Evolutionary conservation across 2,888 invertebrate species (phyloP).

Genomic region (Aporophyla nigra): DNA sequence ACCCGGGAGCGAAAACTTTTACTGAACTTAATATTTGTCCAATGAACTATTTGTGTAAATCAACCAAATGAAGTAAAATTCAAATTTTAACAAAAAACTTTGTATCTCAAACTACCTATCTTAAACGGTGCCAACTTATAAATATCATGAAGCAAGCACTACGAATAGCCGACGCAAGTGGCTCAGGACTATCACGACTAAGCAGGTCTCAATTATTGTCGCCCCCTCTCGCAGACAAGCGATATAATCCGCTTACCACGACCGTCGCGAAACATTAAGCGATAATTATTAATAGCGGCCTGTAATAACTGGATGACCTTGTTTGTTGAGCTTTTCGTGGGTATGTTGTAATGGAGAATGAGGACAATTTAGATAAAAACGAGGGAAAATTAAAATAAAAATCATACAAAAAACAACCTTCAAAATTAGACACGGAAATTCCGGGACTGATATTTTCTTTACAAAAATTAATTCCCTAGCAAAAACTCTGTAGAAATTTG

Average conservation of each 20-base stretch:
- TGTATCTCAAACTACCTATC: slow-evolving; percentile 49
- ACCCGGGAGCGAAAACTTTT: neutral
- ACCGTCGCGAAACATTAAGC: slow-evolving; percentile 69
- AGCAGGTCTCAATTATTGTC: slow-evolving; percentile 70
- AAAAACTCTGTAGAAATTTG: slow-evolving; percentile 8
- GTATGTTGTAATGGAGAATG: slow-evolving; percentile 17
- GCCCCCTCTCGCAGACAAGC: slow-evolving; percentile 67
- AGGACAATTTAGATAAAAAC: neutral
- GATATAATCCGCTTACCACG: slow-evolving; percentile 73
- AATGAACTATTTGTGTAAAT: neutral
- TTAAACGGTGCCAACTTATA: slow-evolving; percentile 55
- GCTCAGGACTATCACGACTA: slow-evolving; percentile 64
- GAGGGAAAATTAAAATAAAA: neutral
- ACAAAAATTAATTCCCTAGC: neutral
- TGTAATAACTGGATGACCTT: slow-evolving; percentile 60
- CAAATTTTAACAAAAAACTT: slow-evolving; percentile 25
- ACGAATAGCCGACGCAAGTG: slow-evolving; percentile 56
- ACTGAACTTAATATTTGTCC: neutral
- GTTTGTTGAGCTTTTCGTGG: slow-evolving; percentile 52
- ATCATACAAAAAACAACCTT: neutral
- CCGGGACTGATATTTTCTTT: neutral
- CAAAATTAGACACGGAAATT: neutral
- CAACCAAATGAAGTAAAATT: neutral
- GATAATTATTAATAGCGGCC: slow-evolving; percentile 72
- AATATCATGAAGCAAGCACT: slow-evolving; percentile 52